Conservation (phyloP, 2,797 vertebrate species). For the Gadopsis marmoratus region DNA sequence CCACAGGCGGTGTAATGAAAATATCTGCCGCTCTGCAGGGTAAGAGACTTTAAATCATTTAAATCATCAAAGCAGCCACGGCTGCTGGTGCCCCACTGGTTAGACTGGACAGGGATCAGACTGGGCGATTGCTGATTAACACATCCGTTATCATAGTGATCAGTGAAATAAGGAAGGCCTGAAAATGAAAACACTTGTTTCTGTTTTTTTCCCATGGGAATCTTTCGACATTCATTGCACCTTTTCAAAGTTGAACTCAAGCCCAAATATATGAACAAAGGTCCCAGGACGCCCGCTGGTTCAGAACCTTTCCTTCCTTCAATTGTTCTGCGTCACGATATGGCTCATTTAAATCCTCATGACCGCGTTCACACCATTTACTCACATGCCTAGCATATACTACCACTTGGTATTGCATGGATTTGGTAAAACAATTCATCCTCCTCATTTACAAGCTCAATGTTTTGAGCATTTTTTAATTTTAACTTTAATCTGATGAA, state of each 20-base stretch:
- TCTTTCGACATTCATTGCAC: conserved; percentile 40
- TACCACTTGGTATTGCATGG: conserved; percentile 11
- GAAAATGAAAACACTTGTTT: conserved; percentile 40
- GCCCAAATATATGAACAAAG: conserved; percentile 58
- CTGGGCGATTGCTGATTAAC: conserved; percentile 16
- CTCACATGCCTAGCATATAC: conserved; percentile 22
- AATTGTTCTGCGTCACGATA: conserved; percentile 71
- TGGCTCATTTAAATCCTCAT: conserved; percentile 47
- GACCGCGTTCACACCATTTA: conserved; percentile 39
- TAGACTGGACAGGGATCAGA: conserved; percentile 8
- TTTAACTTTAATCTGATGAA: neutral
- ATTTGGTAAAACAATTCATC: neutral
- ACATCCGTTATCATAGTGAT: conserved; percentile 48
- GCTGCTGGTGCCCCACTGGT: conserved; percentile 45
- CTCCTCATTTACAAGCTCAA: neutral
- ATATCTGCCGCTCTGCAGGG: neutral
- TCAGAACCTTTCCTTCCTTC: conserved; percentile 75
- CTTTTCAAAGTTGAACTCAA: conserved; percentile 51
- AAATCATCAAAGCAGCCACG: conserved; percentile 46
- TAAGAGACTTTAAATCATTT: conserved; percentile 20
- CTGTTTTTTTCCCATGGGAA: conserved; percentile 37
- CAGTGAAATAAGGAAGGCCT: conserved; percentile 39
- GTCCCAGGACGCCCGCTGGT: conserved; percentile 29
- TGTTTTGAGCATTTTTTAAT: neutral
- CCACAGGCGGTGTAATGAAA: neutral